Evolutionary conservation across 2,113 vertebrate species (phyloP), one percentile per base, ranked within the genome.

Genomic region (Nesospiza acunhae): DNA sequence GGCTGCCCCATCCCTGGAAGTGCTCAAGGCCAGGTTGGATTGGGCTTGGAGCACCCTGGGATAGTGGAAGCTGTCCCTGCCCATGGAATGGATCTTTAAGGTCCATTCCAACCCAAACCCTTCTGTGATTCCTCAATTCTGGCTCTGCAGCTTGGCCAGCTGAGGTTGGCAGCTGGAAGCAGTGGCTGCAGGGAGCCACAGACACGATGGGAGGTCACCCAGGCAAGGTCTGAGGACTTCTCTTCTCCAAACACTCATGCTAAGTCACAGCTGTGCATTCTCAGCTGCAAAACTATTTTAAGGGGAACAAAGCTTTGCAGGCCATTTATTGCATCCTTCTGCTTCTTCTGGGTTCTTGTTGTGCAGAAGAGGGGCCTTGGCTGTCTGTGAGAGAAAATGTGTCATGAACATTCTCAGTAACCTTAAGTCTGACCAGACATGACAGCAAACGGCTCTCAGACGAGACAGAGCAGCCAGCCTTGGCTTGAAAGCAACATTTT

Each of bases 361-460:
- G 63, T 81, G 47, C 52, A 75, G 52, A 68, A 78, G 37, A 76
- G 84, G 56, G 82, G 50, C 50, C 59, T 86, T 2, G 7, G 39
- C 42, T 70, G 23, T 14, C 60, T 89, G 60, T 0, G 6, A 83
- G 55, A 28, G n/a, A 90, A 81, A 90, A 89, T 9, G 20, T 70
- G 64, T 74, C 76, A 44, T 50, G 86, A 70, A 30, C 1, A 5
- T 62, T 94, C 76, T 81, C 15, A 28, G 58, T 37, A 92, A 84
- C 73, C 80, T 56, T 79, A 94, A 46, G 80, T 94, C 69, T 78
- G 87, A 90, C 68, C 64, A 78, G 59, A 72, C n/a, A 33, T 67
- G 84, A 60, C 30, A 72, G 64, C 0, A 0, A 86, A 67, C 35
- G 52, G 64, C 58, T 90, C 74, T 90, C 42, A 37, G 58, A 62